These are phyloP conservation scores for Dyspetes luteomarginatus DNA, from an alignment of 2,888 invertebrate genomes.

Conservation along the genomic window DNA sequence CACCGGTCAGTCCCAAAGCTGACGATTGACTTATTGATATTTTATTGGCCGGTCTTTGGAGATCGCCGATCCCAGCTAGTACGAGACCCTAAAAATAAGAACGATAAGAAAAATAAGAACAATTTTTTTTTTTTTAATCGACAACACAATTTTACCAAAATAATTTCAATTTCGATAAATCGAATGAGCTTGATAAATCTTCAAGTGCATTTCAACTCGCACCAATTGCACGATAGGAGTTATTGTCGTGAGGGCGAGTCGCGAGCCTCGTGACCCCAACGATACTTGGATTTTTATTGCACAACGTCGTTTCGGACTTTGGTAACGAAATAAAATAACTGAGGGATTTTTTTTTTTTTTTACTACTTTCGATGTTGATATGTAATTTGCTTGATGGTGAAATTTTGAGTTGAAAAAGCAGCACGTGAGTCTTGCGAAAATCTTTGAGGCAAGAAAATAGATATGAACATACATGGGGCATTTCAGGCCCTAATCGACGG, in stretches of 20 bases:
- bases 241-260: background rate
- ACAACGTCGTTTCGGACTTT: background rate
- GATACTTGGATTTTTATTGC: slow-evolving; percentile 16
- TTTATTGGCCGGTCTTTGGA: slow-evolving; percentile 94
- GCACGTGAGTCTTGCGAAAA: background rate
- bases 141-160: background rate
- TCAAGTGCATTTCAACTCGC: background rate
- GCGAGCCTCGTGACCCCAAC: background rate
- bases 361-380: background rate
- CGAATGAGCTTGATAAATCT: background rate
- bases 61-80: slow-evolving; percentile 94
- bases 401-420: background rate
- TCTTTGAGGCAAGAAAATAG: no score
- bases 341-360: background rate
- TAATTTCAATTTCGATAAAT: background rate
- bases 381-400: background rate
- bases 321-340: background rate
- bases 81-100: slow-evolving; percentile 90
- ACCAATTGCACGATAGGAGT: slow-evolving; percentile 2
- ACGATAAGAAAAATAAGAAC: background rate
- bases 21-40: slow-evolving; percentile 92
- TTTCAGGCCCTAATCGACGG: no score
- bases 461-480: no score
- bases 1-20: slow-evolving; percentile 94
- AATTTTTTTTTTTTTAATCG: background rate